Evolutionary conservation across 2,888 invertebrate genomes (phyloP).

Genomic region (Hypena proboscidalis): DNA sequence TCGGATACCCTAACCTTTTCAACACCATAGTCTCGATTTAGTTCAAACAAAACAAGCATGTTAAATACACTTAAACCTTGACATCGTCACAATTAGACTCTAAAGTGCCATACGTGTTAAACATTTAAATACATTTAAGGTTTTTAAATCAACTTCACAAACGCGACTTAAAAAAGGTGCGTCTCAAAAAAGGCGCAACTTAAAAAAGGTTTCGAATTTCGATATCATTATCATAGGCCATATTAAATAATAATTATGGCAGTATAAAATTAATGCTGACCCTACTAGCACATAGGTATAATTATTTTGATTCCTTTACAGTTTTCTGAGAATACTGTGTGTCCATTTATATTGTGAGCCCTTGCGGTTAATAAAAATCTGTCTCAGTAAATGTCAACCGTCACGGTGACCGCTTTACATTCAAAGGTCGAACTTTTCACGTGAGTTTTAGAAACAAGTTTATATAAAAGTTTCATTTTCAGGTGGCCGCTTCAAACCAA

Average conservation of each 20-base stretch:
- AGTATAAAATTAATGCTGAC: constrained; percentile 30
- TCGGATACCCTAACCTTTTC: constrained; percentile 28
- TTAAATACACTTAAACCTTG: constrained; percentile 21
- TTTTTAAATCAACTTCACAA: constrained; percentile 7
- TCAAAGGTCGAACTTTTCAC: constrained; percentile 29
- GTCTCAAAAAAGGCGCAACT: too few relatives aligned
- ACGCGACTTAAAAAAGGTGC: constrained; percentile 3
- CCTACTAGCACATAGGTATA: constrained; percentile 36
- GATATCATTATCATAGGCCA: constrained; percentile 20
- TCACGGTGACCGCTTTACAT: constrained; percentile 36
- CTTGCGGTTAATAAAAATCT: constrained; percentile 42
- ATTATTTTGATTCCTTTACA: constrained; percentile 37
- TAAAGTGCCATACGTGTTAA: constrained; percentile 4
- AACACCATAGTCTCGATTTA: constrained; percentile 20
- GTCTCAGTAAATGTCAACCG: constrained; percentile 44
- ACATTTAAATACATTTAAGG: constrained; percentile 4
- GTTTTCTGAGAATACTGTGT: constrained; percentile 38
- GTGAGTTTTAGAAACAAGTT: constrained; percentile 30
- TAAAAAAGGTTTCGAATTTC: constrained; percentile 15
- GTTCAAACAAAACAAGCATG: constrained; percentile 17
- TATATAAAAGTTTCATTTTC: neutral
- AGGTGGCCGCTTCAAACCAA: too few relatives aligned
- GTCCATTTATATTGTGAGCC: constrained; percentile 36
- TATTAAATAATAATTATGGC: constrained; percentile 21
- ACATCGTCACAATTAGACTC: constrained; percentile 21